Percentiles rank a stretch among this genome's conserved stretches.
Evolutionary conservation across 2,888 invertebrate genomes (phyloP).

Genomic region (Chirona hameri): DNA sequence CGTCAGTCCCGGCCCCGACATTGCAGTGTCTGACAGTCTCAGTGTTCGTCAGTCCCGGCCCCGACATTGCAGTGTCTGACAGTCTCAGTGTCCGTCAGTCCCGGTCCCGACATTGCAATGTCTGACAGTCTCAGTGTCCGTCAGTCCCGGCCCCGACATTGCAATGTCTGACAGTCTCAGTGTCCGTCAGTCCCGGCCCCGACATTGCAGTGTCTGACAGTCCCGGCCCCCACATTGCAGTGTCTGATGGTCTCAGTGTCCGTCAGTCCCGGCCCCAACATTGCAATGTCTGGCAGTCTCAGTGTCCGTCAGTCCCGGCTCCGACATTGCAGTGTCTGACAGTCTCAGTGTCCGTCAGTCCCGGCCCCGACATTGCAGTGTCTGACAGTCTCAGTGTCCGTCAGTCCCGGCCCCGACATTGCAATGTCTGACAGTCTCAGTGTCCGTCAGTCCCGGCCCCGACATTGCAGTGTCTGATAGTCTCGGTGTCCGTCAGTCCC

Average conservation of each 20-base stretch:
- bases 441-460: too few relatives aligned
- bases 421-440: too few relatives aligned
- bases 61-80: background rate
- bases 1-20: background rate
- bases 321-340: background rate
- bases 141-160: too few relatives aligned
- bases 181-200: too few relatives aligned
- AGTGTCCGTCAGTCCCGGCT: background rate
- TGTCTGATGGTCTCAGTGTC: too few relatives aligned
- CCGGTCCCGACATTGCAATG: too few relatives aligned
- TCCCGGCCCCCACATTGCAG: too few relatives aligned
- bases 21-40: background rate
- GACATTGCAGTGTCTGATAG: background rate
- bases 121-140: too few relatives aligned
- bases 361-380: background rate
- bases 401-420: too few relatives aligned
- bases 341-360: background rate
- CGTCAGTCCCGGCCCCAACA: too few relatives aligned
- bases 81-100: background rate
- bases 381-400: background rate
- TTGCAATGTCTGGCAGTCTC: background rate
- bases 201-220: background rate
- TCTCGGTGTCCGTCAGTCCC: background rate
- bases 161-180: background rate
- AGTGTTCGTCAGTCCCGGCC: too few relatives aligned